phyloP scores from a whole-genome alignment of 2,113 vertebrate species.

The Polyodon spathula region DNA sequence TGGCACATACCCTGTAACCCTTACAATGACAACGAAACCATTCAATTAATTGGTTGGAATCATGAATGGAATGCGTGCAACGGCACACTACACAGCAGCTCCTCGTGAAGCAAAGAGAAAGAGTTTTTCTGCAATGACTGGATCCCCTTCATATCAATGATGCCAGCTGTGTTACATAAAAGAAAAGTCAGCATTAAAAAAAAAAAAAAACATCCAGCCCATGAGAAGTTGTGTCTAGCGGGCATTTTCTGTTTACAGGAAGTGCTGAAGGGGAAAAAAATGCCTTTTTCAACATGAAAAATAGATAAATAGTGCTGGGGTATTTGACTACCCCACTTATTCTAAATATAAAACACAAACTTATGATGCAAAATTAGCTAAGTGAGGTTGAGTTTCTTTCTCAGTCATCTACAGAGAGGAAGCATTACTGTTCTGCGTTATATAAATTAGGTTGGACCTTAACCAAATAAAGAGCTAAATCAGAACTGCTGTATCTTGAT shows the following conservation, averaged over 20 bases:
- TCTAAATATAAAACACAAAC: too few relatives aligned
- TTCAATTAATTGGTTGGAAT: conserved; percentile 21
- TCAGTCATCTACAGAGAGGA: too few relatives aligned
- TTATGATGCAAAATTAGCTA: too few relatives aligned
- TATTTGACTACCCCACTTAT: too few relatives aligned
- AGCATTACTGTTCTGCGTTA: too few relatives aligned
- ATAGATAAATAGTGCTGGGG: too few relatives aligned
- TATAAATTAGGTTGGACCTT: too few relatives aligned
- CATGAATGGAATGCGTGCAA: conserved; percentile 26
- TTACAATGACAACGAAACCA: conserved; percentile 22
- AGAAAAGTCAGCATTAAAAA: background rate
- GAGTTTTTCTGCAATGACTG: background rate
- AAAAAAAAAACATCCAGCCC: background rate
- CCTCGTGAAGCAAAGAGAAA: conserved; percentile 17
- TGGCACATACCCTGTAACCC: background rate
- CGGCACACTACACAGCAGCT: conserved; percentile 23
- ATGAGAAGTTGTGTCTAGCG: background rate
- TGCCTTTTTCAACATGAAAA: too few relatives aligned
- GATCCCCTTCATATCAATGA: background rate
- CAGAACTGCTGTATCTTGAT: conserved; percentile 11
- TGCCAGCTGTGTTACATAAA: conserved; percentile 1
- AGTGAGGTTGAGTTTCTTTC: too few relatives aligned
- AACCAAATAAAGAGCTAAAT: background rate
- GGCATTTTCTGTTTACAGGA: background rate
- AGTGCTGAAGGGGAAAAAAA: too few relatives aligned